Evolutionary conservation across 1,140 invertebrate species (phyloP), one percentile per base, ranked within the genome.

Genomic region (Drosophila sulfurigaster): DNA sequence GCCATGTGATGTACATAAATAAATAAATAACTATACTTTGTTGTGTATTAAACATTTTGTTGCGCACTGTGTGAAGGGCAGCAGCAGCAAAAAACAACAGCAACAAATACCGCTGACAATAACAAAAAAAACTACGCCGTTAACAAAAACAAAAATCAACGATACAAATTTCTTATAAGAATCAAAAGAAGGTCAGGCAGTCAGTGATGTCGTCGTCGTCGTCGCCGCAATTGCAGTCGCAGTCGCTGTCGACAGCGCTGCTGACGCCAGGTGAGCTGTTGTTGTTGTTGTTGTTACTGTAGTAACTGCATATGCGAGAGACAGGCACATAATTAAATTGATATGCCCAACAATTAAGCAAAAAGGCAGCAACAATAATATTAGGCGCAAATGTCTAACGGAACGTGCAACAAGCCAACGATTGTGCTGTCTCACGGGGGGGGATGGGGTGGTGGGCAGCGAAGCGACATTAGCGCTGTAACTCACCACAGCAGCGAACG

Each of bases 131-230:
- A 75, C 64, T 75, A 75, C 73, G 73, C 38, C 73, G 73, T 71
- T 75, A 71, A 75, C 46, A 71, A 71, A 71, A 65, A 43, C 46
- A 59, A 65, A 43, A 52, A 59, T 69, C 54, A 71, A 75, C 52
- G 56, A 59, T 43, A 65, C 48, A 52, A 56, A 48, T 66, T 66
- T 66, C 68, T 54, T 48, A 72, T 76, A 60, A 73, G 74, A 76
- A 76, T 72, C 54, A 68, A 60, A 75, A 76, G 74, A 76, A 76
- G 74, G 74, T 76, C 74, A 76, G 60, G 43, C 59, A 35, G 57
- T n/a, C 54, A 48, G 32, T 58, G 67, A 58, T 41, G 46, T 15
- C 43, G 38, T 7, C 10, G 64, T 25, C 41, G 8, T 15, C 5
- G 49, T 13, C 28, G 8, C 28, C 1, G 41, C 11, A 3, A 1